phyloP scores from a whole-genome alignment of 2,888 invertebrate genomes.

The Polymixis lichenea region DNA sequence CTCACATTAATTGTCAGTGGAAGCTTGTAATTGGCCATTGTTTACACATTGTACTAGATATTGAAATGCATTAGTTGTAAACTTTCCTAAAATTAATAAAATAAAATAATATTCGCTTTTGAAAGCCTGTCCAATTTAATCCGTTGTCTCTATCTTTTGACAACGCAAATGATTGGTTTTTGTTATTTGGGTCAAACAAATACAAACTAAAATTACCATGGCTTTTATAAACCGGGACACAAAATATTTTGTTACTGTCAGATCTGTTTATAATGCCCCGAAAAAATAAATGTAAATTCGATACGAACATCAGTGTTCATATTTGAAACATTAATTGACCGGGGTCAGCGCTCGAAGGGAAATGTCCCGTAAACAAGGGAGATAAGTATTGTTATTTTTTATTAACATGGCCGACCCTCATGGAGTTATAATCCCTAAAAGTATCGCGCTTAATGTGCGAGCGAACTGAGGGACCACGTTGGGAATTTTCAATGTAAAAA shows the following conservation, averaged over 20 bases:
- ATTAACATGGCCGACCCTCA: constrained; percentile 46
- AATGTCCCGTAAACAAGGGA: constrained; percentile 61
- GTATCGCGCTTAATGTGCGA: constrained; percentile 19
- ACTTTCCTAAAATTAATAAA: too few species aligned
- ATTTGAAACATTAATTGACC: constrained; percentile 54
- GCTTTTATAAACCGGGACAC: background rate
- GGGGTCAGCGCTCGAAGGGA: constrained; percentile 35
- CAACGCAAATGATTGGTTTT: constrained; percentile 39
- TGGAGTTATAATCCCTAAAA: constrained; percentile 40
- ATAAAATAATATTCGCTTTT: too few species aligned
- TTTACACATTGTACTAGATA: too few species aligned
- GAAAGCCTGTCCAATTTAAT: constrained; percentile 18
- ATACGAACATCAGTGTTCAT: constrained; percentile 30
- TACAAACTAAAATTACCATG: background rate
- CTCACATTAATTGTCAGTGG: too few species aligned
- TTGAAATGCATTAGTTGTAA: too few species aligned
- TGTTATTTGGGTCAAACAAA: constrained; percentile 25
- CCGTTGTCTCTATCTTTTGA: constrained; percentile 15
- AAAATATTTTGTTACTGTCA: background rate
- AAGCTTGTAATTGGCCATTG: too few species aligned
- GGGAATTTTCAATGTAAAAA: too few species aligned
- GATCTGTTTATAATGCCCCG: background rate
- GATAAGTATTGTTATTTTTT: constrained; percentile 64
- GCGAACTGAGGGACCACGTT: too few species aligned
- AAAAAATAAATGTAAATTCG: constrained; percentile 29